Base-by-base conservation (phyloP, 2,113 vertebrate species). In the Perca fluviatilis region DNA sequence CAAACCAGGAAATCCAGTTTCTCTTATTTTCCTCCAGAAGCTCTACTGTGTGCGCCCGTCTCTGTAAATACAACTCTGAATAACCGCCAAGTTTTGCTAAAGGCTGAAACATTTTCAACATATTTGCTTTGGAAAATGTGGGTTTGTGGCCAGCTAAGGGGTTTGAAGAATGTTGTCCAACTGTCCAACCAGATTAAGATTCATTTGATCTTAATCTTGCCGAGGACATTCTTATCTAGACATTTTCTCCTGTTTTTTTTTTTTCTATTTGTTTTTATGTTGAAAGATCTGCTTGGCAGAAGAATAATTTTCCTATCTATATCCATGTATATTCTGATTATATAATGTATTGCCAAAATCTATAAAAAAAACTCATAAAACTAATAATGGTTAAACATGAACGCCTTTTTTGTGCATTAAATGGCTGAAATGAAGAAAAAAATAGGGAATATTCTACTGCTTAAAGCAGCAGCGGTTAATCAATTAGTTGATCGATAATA, bases 1-100 rank as follows among this genome's bases (percentile, higher is more conserved):
- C 58, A 27, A 86, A 91, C 86, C 36, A 83, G 76, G 27, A 70
- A 66, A 74, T 76, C 56, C 30, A 69, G 84, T 80, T 80, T 33
- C 5, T 71, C 30, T 40, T 21, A 46, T 70, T 74, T 23, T 23
- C 8, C 19, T 70, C 36, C 46, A 7, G 0, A 18, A 78, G 13
- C 43, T 66, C 21, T 40, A 21, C 43, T 33, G 21, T 60, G 62
- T 64, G 71, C 54, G 43, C 21, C 0, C 6, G 16, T 57, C 30
- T 69, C 21, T 70, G 57, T 8, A 43, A 46, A 64, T 23, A 15
- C 21, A 36, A 15, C 19, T 81, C 54, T 58, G 50, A 47, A 1
- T 5, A 64, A 18, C 9, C 2, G 18, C 6, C 8, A 14, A n/a
- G 40, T 23, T 70, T 47, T 53, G n/a, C 69, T 27, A 1, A 57